Conservation (phyloP, 1,140 invertebrate species). For the Propsilocerus akamusi region DNA sequence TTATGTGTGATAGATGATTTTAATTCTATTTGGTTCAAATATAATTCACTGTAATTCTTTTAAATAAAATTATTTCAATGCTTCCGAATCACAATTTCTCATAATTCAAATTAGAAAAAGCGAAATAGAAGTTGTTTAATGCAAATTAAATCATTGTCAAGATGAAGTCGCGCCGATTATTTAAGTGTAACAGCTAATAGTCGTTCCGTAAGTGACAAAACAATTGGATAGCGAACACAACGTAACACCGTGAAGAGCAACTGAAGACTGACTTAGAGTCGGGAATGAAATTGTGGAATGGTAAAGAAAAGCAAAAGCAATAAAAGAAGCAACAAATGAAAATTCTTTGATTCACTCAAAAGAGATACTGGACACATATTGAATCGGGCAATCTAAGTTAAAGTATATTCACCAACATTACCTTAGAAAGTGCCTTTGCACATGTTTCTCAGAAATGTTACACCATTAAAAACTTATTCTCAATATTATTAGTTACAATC, state of each 20-base stretch:
- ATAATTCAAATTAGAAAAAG: background rate
- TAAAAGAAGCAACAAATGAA: too few relatives aligned
- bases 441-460: background rate
- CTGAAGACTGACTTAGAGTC: background rate
- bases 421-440: background rate
- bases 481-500: background rate
- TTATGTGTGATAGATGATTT: too few relatives aligned
- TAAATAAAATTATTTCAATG: background rate
- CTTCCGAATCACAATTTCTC: background rate
- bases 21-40: background rate
- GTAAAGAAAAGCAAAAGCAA: too few relatives aligned
- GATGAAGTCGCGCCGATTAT: too few relatives aligned
- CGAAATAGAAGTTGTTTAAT: too few relatives aligned
- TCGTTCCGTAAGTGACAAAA: too few relatives aligned
- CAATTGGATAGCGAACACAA: background rate
- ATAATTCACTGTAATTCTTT: background rate
- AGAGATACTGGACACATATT: too few relatives aligned
- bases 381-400: too few relatives aligned
- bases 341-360: too few relatives aligned
- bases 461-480: background rate
- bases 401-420: conserved; percentile 1
- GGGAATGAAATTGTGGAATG: background rate
- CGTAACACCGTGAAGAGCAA: background rate
- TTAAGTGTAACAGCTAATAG: too few relatives aligned
- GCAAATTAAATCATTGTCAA: too few relatives aligned